These are phyloP conservation scores for Cyanoliseus patagonus DNA, from an alignment of 2,113 vertebrate species.

Conservation along the genomic window DNA sequence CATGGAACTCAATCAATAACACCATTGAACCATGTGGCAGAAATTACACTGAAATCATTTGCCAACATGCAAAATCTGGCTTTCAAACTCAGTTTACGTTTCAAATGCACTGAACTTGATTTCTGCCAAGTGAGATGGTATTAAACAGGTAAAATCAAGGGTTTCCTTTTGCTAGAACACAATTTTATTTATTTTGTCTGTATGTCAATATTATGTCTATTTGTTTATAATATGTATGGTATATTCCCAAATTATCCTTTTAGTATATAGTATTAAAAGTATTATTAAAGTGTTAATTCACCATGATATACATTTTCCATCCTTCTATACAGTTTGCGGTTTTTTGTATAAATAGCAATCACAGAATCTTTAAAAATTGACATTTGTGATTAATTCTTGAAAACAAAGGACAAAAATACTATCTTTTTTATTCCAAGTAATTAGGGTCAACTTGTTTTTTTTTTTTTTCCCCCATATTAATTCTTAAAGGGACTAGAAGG, in stretches of 20 bases:
- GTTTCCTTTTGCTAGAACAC: not conserved
- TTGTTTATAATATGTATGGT: not conserved
- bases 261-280: not conserved
- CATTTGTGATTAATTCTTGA: not conserved
- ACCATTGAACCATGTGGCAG: not conserved
- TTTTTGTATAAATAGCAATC: not conserved
- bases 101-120: not conserved
- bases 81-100: not conserved
- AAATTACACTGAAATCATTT: not conserved
- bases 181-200: not conserved
- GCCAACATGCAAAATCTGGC: not conserved
- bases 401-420: not conserved
- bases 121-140: not conserved
- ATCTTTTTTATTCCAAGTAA: not conserved
- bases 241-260: not conserved
- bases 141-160: not conserved
- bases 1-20: not conserved
- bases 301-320: not conserved
- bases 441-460: not conserved
- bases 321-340: accelerated
- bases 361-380: not conserved
- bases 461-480: slow-evolving; percentile 5
- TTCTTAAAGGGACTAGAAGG: slow-evolving; percentile 84
- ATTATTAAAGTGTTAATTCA: not conserved
- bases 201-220: not conserved